Base-by-base conservation (phyloP, 2,888 invertebrate genomes). In the Beris morrisii region DNA sequence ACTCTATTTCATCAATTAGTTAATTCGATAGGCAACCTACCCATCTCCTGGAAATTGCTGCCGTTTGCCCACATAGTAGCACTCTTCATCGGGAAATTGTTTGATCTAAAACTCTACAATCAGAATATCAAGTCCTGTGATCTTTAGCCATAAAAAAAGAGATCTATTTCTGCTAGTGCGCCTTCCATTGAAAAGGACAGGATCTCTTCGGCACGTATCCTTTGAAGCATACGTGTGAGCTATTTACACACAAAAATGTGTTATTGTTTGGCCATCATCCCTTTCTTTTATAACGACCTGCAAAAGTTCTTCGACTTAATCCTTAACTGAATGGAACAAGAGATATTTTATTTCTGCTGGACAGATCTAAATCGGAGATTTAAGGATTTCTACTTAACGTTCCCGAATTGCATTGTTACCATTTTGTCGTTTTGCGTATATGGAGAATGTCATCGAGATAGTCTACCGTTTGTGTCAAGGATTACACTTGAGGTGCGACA, bases 401-500 rank as follows among this genome's bases (percentile, higher is more conserved):
- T 61, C 52, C 38, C 13, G 22, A 15, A 61, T 61, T 61, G 61
- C 61, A 61, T 61, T 61, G 61, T 59, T 38, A 6, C 12, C n/a
- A 9, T 43, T 59, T 48, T 28, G 58, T 48, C 31, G 28, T 50
- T 32, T 61, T 50, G 15, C 38, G 11, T 61, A 52, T 50, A 61
- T 30, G 43, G 30, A 15, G 22, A 13, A 38, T 61, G 52, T 50
- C 52, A 61, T 61, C 28, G 52, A 52, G 52, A 61, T 32, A 61
- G 45, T 30, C 30, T n/a, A 6, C 7, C 68, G 57, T 67, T 75
- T 73, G 78, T 74, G 73, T 73, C 71, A 73, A 72, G 70, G 70
- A 69, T 71, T 69, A 71, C 67, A 69, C 67, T 69, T 68, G 58
- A 72, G 70, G 70, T 74, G 73, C 75, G 71, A 73, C 61, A 50